Conservation (phyloP, 2,888 invertebrate genomes). For the Phoronis australis region DNA sequence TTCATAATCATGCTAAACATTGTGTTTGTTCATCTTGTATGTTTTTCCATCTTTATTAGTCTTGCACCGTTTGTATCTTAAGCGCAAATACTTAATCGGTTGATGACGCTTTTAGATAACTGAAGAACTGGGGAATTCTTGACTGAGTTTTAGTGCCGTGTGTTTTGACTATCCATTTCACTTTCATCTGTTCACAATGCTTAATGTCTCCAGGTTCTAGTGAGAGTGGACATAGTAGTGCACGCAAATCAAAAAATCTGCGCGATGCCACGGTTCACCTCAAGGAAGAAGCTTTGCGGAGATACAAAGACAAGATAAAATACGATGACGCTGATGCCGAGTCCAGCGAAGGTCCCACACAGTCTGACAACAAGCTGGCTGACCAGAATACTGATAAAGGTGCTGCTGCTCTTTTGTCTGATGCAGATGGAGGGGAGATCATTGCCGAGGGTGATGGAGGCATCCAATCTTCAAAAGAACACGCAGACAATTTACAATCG, state of each 20-base stretch:
- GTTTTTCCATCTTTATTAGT: too few relatives aligned
- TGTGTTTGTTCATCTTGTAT: too few relatives aligned
- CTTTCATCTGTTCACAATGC: not conserved
- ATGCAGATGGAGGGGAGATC: not conserved
- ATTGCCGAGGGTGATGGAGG: not conserved
- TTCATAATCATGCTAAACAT: too few relatives aligned
- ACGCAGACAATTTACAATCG: too few relatives aligned
- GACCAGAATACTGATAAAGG: not conserved
- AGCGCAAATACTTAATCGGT: too few relatives aligned
- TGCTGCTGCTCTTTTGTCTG: not conserved
- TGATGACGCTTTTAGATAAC: too few relatives aligned
- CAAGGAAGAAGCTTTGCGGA: constrained; percentile 18
- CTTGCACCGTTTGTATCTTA: too few relatives aligned
- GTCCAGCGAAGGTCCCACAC: not conserved
- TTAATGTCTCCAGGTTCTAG: not conserved
- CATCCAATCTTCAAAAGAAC: not conserved
- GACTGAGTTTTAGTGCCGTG: not conserved
- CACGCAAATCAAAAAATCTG: constrained; percentile 9
- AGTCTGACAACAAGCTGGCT: not conserved
- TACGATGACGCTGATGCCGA: not conserved
- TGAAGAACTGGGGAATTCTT: too few relatives aligned
- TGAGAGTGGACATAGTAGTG: not conserved
- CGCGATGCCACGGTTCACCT: constrained; percentile 19
- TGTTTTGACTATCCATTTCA: not conserved
- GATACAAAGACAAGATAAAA: constrained; percentile 19